Percentiles rank a stretch among this genome's conserved stretches.
phyloP scores from a whole-genome alignment of 2,113 vertebrate genomes.

The Grantiella picta region DNA sequence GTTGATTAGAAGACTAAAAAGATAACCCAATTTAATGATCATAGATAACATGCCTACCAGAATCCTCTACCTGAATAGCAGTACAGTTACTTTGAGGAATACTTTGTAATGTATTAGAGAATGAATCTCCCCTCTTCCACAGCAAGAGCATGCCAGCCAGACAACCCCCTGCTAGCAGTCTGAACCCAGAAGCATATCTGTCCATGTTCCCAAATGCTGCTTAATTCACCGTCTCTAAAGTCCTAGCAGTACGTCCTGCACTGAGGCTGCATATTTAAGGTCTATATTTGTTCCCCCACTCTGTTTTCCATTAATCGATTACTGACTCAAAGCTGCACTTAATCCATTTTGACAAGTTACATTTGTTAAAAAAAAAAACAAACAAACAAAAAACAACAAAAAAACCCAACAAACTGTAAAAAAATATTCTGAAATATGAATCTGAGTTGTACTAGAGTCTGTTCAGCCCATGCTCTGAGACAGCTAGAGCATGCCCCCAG shows the following conservation, averaged over 20 bases:
- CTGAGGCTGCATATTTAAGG: neutral
- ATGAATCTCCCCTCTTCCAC: neutral
- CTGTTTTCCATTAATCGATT: neutral
- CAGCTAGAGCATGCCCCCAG: neutral
- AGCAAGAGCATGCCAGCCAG: neutral
- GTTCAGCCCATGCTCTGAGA: neutral
- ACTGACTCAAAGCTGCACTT: neutral
- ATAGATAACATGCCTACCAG: neutral
- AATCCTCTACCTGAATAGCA: neutral
- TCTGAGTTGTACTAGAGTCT: neutral
- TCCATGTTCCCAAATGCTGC: neutral
- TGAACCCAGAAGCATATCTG: neutral
- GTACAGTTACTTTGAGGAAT: neutral
- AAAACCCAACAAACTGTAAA: neutral
- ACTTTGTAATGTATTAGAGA: neutral
- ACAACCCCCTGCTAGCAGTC: neutral
- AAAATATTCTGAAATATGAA: neutral
- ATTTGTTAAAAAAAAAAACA: neutral
- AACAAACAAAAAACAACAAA: neutral
- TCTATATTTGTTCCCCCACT: neutral
- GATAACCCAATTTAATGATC: neutral
- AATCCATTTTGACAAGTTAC: neutral
- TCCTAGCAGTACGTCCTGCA: neutral
- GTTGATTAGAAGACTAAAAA: conserved; percentile 9
- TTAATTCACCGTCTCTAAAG: neutral